Conservation (phyloP, 2,113 vertebrate genomes). For the Zosterops borbonicus region DNA sequence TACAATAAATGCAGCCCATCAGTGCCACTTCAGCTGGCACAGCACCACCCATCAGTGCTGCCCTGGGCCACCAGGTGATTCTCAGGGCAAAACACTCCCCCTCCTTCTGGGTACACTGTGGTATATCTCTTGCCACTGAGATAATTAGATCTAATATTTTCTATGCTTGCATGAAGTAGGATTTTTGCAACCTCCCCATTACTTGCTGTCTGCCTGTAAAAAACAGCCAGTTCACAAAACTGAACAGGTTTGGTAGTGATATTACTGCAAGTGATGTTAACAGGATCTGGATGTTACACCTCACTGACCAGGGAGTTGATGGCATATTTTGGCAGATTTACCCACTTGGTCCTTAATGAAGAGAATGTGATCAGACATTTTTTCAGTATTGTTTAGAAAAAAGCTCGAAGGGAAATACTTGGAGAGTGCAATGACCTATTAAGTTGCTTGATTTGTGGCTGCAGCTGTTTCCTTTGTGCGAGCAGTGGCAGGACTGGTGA, state of each 20-base stretch:
- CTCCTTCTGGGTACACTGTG: background rate
- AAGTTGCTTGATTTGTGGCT: background rate
- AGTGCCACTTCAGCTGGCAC: background rate
- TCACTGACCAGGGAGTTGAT: background rate
- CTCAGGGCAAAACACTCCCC: background rate
- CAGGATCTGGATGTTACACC: background rate
- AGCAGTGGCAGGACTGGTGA: background rate
- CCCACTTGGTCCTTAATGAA: background rate
- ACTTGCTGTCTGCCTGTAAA: background rate
- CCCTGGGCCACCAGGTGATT: background rate
- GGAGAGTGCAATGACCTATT: background rate
- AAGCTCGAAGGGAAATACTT: background rate
- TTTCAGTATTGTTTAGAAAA: background rate
- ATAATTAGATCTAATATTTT: background rate
- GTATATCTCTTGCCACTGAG: background rate
- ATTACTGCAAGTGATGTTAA: background rate
- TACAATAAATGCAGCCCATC: background rate
- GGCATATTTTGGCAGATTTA: background rate
- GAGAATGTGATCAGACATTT: background rate
- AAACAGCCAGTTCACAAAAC: background rate
- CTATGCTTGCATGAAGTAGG: background rate
- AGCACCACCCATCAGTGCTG: background rate
- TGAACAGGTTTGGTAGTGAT: background rate
- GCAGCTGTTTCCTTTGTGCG: background rate
- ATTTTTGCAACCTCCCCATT: background rate